phyloP scores from a whole-genome alignment of 2,888 invertebrate genomes.

The Arrhopalites spinosus region DNA sequence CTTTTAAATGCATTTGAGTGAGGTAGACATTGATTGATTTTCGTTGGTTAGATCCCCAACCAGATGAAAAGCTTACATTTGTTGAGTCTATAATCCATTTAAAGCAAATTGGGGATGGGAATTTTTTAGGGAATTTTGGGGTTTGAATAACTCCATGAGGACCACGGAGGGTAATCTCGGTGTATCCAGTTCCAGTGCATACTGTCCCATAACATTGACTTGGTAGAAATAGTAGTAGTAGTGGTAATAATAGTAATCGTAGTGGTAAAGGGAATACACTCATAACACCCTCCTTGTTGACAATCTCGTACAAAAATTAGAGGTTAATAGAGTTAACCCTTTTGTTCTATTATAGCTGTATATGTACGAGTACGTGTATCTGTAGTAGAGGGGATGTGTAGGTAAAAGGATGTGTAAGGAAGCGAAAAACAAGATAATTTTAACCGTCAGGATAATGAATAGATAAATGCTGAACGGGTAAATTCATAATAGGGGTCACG shows the following conservation, averaged over 20 bases:
- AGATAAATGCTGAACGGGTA: no score
- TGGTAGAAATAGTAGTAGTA: neutral
- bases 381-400: neutral
- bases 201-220: neutral
- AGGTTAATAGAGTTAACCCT: no score
- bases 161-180: conserved; percentile 57
- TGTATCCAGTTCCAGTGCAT: neutral
- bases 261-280: conserved; percentile 23
- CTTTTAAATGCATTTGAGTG: conserved; percentile 66
- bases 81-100: conserved; percentile 88
- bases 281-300: conserved; percentile 32
- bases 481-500: no score
- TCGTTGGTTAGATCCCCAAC: neutral
- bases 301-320: neutral
- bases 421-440: neutral
- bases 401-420: neutral
- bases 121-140: conserved; percentile 81
- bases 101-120: conserved; percentile 80
- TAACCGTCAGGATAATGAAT: no score
- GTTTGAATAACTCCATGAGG: conserved; percentile 76
- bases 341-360: neutral
- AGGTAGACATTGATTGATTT: conserved; percentile 39
- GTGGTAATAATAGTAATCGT: neutral
- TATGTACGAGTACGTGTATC: neutral
- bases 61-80: conserved; percentile 62